These are phyloP conservation scores for Epizoanthus stellaris DNA, from an alignment of 92 coral and sea anemone genomes.

Conservation along the genomic window DNA sequence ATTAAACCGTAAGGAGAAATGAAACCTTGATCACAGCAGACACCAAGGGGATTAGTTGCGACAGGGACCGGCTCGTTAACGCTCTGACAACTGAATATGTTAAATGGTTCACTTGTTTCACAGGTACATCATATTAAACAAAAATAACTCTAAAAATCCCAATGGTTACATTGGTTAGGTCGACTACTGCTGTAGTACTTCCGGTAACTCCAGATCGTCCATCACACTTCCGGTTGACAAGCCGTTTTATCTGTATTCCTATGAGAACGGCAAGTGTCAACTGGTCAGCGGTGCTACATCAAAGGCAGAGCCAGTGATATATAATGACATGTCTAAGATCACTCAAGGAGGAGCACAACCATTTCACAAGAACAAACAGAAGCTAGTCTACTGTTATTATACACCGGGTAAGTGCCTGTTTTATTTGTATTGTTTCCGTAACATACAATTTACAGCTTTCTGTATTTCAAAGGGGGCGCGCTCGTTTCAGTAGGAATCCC, in stretches of 20 bases:
- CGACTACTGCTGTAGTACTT: conserved; percentile 80
- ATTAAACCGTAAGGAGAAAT: too few species aligned
- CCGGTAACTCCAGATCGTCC: conserved; percentile 59
- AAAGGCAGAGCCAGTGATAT: conserved; percentile 69
- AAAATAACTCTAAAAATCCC: neutral
- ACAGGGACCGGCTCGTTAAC: neutral
- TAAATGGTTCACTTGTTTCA: neutral
- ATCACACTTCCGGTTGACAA: conserved; percentile 68
- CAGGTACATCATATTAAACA: conserved; percentile 34
- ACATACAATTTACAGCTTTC: too few species aligned
- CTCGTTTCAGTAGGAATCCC: too few species aligned
- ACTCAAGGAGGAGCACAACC: conserved; percentile 66
- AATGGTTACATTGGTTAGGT: conserved; percentile 61
- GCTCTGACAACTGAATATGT: neutral
- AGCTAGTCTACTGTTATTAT: conserved; percentile 77
- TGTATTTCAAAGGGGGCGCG: too few species aligned
- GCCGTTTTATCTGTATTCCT: conserved; percentile 81
- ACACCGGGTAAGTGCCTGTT: conserved; percentile 65
- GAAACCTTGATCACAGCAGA: too few species aligned
- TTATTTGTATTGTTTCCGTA: too few species aligned
- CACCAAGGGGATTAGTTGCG: too few species aligned
- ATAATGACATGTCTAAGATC: conserved; percentile 56
- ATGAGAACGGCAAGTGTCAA: conserved; percentile 75
- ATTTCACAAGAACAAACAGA: conserved; percentile 59
- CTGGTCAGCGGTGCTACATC: conserved; percentile 77